These are phyloP conservation scores for Cetonia aurata DNA, from an alignment of 2,888 invertebrate species.

Conservation along the genomic window DNA sequence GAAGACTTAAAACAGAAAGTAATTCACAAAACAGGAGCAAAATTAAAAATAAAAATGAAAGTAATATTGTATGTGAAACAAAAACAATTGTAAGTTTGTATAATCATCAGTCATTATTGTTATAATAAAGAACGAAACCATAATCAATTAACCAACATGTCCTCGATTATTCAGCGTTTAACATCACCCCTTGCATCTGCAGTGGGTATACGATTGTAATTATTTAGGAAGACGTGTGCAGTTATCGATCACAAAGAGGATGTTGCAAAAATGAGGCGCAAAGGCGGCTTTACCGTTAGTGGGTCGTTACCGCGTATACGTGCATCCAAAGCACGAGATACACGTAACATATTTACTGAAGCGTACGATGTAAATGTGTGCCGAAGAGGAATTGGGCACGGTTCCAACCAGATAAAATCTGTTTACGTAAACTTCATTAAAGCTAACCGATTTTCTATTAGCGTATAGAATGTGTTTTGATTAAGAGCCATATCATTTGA, in stretches of 20 bases:
- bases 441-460: conserved; percentile 18
- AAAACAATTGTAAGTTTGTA: too few relatives aligned
- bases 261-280: not conserved
- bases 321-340: not conserved
- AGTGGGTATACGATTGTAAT: conserved; percentile 11
- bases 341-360: too few relatives aligned
- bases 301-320: conserved; percentile 6
- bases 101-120: too few relatives aligned
- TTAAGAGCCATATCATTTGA: not conserved
- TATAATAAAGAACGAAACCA: too few relatives aligned
- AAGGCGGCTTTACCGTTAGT: conserved; percentile 18
- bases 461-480: not conserved
- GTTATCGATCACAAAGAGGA: conserved; percentile 28
- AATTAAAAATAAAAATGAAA: too few relatives aligned
- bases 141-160: too few relatives aligned
- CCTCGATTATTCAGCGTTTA: too few relatives aligned
- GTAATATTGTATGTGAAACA: too few relatives aligned
- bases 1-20: too few relatives aligned
- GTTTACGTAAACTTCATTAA: conserved; percentile 5
- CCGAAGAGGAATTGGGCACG: conserved; percentile 6
- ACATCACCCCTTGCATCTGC: too few relatives aligned
- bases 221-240: conserved; percentile 19
- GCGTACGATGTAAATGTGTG: not conserved
- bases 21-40: too few relatives aligned
- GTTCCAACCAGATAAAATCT: conserved; percentile 8